A percentile compares a stretch with the other conserved stretches of the same genome.
These are phyloP conservation scores for Clostera curtula DNA, from an alignment of 2,888 invertebrate species.

Conservation along the genomic window DNA sequence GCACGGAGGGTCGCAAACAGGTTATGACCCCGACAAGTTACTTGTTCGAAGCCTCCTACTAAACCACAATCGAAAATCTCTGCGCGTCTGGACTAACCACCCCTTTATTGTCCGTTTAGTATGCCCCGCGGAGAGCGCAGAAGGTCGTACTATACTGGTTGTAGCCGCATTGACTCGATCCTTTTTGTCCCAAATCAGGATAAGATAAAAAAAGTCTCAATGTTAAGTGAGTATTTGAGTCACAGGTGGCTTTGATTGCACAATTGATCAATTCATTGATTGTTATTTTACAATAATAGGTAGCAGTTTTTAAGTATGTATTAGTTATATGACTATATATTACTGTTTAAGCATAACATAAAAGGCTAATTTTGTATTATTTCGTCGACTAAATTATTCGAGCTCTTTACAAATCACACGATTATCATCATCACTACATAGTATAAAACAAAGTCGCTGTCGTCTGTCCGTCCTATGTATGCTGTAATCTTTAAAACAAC, in stretches of 20 bases:
- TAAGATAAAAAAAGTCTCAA: constrained; percentile 64
- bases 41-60: constrained; percentile 62
- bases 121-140: constrained; percentile 20
- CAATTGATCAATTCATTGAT: constrained; percentile 18
- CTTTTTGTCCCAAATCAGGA: constrained; percentile 63
- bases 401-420: too few species aligned
- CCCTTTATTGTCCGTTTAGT: constrained; percentile 20
- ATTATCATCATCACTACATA: too few species aligned
- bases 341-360: too few species aligned
- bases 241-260: constrained; percentile 33
- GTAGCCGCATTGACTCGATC: constrained; percentile 42
- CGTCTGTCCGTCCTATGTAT: too few species aligned
- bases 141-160: constrained; percentile 35
- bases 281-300: constrained; percentile 1
- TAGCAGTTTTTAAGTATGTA: background rate
- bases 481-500: too few species aligned
- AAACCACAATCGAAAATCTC: constrained; percentile 48
- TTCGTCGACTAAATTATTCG: too few species aligned
- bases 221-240: constrained; percentile 39
- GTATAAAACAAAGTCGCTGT: too few species aligned
- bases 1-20: constrained; percentile 72
- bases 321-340: too few species aligned
- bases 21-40: constrained; percentile 74
- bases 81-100: constrained; percentile 27
- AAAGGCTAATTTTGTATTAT: too few species aligned